Evolutionary conservation across 2,797 vertebrate genomes (phyloP).

Genomic region (Lacerta viridis): DNA sequence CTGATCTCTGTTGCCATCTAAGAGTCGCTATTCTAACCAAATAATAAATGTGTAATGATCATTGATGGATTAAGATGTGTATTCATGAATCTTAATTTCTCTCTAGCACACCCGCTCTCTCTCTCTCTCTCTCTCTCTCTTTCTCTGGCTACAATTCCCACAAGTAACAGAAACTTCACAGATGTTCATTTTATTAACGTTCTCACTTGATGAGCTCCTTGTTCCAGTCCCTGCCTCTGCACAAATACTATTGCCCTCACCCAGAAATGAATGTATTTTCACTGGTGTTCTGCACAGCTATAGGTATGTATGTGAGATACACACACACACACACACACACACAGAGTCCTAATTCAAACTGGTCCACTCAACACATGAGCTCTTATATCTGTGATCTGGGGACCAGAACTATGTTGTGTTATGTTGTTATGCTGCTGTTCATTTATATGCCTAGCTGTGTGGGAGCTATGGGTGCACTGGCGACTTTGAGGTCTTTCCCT

Average conservation of each 20-base stretch:
- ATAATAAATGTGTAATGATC: conserved; percentile 37
- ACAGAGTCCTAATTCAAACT: neutral
- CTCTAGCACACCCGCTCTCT: neutral
- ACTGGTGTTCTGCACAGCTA: neutral
- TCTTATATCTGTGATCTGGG: neutral
- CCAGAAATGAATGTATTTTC: neutral
- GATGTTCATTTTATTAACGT: conserved; percentile 48
- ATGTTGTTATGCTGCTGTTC: too few relatives aligned
- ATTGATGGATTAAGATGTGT: conserved; percentile 43
- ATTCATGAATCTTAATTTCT: conserved; percentile 37
- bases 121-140: neutral
- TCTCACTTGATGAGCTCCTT: conserved; percentile 30
- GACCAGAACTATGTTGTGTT: neutral
- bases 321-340: neutral
- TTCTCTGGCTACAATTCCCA: conserved; percentile 40
- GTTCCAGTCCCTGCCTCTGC: conserved; percentile 28
- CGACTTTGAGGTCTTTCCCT: too few relatives aligned
- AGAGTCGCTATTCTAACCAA: neutral
- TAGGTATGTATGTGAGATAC: neutral
- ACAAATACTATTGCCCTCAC: neutral
- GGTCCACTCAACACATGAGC: neutral
- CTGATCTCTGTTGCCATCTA: neutral
- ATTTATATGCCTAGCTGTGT: too few relatives aligned
- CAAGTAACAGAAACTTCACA: conserved; percentile 35
- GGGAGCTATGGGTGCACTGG: too few relatives aligned